Percentiles rank a stretch among this genome's conserved stretches.
Evolutionary conservation across 2,797 vertebrate genomes (phyloP).

Genomic region (Sparus aurata): DNA sequence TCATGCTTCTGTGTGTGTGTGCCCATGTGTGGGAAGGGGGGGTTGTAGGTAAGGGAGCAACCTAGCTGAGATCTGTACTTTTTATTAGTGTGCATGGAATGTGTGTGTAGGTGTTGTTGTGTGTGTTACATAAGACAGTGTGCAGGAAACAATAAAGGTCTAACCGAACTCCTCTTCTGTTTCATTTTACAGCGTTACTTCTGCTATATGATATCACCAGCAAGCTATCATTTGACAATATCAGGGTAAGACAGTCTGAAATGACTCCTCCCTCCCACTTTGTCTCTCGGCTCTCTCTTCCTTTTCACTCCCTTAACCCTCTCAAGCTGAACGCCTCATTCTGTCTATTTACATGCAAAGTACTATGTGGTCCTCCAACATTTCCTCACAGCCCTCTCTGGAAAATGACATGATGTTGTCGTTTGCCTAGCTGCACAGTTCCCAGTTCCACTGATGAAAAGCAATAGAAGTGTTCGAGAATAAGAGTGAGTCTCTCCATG

Average conservation of each 20-base stretch:
- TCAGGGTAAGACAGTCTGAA: constrained; percentile 79
- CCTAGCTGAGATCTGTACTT: constrained; percentile 14
- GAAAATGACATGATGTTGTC: constrained; percentile 56
- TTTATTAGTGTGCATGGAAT: constrained; percentile 19
- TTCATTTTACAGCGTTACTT: constrained; percentile 89
- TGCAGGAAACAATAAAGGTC: constrained; percentile 31
- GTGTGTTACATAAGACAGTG: constrained; percentile 39
- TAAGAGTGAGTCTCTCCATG: constrained; percentile 47
- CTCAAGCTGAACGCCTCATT: constrained; percentile 29
- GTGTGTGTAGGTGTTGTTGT: constrained; percentile 37
- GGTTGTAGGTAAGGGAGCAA: constrained; percentile 27
- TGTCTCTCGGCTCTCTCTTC: constrained; percentile 17
- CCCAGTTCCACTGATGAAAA: constrained; percentile 66
- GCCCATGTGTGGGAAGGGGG: constrained; percentile 7
- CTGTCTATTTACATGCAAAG: constrained; percentile 61
- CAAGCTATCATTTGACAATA: constrained; percentile 94
- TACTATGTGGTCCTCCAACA: constrained; percentile 15
- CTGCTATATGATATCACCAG: constrained; percentile 98
- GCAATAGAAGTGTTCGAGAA: constrained; percentile 64
- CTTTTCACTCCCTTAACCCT: constrained; percentile 46
- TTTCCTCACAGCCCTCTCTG: constrained; percentile 39
- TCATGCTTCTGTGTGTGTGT: constrained; percentile 31
- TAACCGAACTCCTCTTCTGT: constrained; percentile 28
- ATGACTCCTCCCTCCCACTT: constrained; percentile 7
- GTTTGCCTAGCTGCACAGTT: constrained; percentile 33